These are phyloP conservation scores for Spongilla lacustris DNA, from an alignment of 37 sponge, comb jelly and placozoan genomes.

Conservation along the genomic window DNA sequence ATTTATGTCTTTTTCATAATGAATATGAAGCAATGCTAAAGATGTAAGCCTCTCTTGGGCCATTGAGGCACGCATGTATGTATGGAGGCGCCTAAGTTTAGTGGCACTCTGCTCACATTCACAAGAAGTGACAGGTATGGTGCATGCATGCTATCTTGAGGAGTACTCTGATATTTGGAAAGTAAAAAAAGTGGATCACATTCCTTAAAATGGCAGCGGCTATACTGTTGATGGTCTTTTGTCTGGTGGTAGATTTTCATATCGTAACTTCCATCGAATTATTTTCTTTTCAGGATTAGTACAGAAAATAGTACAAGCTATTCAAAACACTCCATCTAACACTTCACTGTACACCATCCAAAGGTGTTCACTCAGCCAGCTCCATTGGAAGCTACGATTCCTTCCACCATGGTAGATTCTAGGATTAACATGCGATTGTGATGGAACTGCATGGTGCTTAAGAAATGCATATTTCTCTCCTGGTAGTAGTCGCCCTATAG, in stretches of 20 bases:
- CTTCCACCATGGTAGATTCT: too few species aligned
- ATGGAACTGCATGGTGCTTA: too few species aligned
- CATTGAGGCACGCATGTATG: conserved; percentile 38
- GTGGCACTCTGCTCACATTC: conserved; percentile 60
- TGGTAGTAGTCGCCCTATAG: not conserved
- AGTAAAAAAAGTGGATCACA: conserved; percentile 13
- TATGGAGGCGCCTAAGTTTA: conserved; percentile 27
- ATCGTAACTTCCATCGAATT: conserved; percentile 30
- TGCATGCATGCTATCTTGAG: conserved; percentile 45
- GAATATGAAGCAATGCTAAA: not conserved
- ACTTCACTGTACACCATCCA: too few species aligned
- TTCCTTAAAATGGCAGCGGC: conserved; percentile 27
- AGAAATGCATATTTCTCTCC: not conserved
- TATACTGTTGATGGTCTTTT: conserved; percentile 32
- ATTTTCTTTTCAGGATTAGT: not conserved
- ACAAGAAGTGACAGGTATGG: conserved; percentile 48
- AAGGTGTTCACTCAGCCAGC: too few species aligned
- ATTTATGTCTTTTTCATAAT: conserved; percentile 1
- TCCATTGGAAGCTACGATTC: too few species aligned
- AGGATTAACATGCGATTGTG: too few species aligned
- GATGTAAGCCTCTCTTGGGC: not conserved
- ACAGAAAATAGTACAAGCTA: too few species aligned
- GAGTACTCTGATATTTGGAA: conserved; percentile 15
- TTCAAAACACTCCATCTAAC: too few species aligned
- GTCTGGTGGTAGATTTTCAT: not conserved